Base-by-base conservation (phyloP, 2,113 vertebrate genomes). In the Embiotoca jacksoni region DNA sequence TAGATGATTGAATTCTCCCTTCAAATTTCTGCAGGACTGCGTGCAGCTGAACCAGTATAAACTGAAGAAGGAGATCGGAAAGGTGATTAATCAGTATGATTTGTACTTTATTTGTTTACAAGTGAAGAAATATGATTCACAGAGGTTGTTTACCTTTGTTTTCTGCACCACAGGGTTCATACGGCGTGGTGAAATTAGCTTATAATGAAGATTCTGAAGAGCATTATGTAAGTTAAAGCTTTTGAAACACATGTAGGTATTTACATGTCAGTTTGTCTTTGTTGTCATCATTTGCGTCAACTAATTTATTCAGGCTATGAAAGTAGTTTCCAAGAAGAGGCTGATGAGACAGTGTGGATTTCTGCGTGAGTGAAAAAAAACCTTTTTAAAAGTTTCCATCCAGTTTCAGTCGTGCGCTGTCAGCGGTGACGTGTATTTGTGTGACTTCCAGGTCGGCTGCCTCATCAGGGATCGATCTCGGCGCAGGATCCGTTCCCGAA, bases 301-400 rank as follows among this genome's bases (percentile, higher is more conserved):
- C 31, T 78, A 2, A 32, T 50, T 82, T 62, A 23, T 77, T 56
- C 36, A 99, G 98, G 98, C 98, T 11, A 99, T 99, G 98, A 99
- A 99, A 91, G 96, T 98, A 31, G 96, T 99, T 65, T 99, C 98
- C 83, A 99, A 99, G 92, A 99, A 98, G 95, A 99, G 93, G 92
- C 89, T 99, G 71, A 86, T 99, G 92, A 98, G 95, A 83, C 97
- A 96, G 72, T 96, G 95, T 69, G 98, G 98, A 89, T 99, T 99
- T 92, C 92, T 97, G 86, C 96, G 97, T 99, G 95, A 70, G 98
- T 96, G 75, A 80, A 75, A 15, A 1, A 31, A 11, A 10, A 23
- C 23, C 23, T 23, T 32, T 9, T 36, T 5, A 35, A 36, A 15
- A 11, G 9, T 47, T 31, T 32, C 0, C 14, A 58, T 2, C 35